phyloP scores from a whole-genome alignment of 2,888 invertebrate genomes.

The Aelia acuminata region DNA sequence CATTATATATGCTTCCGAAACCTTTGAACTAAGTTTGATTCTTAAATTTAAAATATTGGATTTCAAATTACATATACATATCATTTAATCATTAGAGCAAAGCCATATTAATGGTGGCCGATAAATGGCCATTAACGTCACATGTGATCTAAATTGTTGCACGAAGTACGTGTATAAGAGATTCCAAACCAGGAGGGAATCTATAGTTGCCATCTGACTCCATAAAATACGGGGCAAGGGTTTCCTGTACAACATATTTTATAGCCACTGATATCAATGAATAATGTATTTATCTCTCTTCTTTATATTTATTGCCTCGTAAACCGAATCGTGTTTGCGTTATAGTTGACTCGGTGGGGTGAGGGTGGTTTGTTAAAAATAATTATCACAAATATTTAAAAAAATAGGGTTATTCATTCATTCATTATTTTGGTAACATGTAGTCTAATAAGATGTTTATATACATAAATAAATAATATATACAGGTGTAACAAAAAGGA shows the following conservation, averaged over 20 bases:
- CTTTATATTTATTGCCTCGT: conserved; percentile 11
- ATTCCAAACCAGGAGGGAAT: background rate
- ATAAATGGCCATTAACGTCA: background rate
- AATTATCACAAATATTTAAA: background rate
- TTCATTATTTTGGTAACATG: no score
- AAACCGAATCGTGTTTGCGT: background rate
- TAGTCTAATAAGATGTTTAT: no score
- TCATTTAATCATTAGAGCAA: background rate
- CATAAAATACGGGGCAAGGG: background rate
- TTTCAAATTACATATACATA: no score
- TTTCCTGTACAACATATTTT: conserved; percentile 17
- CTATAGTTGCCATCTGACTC: conserved; percentile 14
- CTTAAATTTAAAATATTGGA: no score
- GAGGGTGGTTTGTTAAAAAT: background rate
- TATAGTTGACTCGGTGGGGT: background rate
- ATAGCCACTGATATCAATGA: conserved; percentile 34
- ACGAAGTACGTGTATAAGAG: conserved; percentile 8
- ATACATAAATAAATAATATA: no score
- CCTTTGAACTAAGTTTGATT: no score
- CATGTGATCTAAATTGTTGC: background rate
- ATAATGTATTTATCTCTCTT: conserved; percentile 12
- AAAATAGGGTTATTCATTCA: no score
- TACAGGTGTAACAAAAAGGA: no score
- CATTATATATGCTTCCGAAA: no score
- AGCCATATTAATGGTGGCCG: background rate